Evolutionary conservation across 2,888 invertebrate species (phyloP), one percentile per base, ranked within the genome.

Genomic region (Strigamia transsilvanica): DNA sequence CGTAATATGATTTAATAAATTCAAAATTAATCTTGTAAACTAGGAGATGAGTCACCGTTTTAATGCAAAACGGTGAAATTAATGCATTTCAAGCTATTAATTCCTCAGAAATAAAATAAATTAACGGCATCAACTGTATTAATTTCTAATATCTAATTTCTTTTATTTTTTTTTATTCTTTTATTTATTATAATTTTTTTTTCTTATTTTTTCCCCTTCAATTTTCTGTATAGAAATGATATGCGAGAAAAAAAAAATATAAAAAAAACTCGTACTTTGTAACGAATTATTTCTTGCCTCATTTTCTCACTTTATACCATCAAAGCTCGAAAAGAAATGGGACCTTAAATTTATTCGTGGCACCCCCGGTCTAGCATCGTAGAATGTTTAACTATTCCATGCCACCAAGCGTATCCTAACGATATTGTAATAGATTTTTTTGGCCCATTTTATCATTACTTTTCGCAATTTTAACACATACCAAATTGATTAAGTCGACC

Each of bases 351-450:
- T 73, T 73, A 73, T 73, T 73, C 27, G 73, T 73, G 15, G 73
- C 73, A 73, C 27, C 73, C 32, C 23, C 73, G 73, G 73, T 73
- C 73, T 73, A 73, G 32, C 73, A 32, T 27, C 73, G 18, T 18
- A 73, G 73, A 23, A 73, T 73, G 73, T 73, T 73, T 73, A 73
- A 73, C 73, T 73, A 73, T 73, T 73, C 73, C 15, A 73, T 73
- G 27, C 73, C 73, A n/a, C 73, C 73, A 32, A 73, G 73, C 73
- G 73, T 73, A 32, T 73, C 73, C 27, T 73, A 73, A 73, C 32
- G 73, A 73, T 73, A 73, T 73, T 73, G 73, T 73, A 73, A 73
- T 73, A 73, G 73, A 73, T 73, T 73, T 73, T 38, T 73, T 73
- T 32, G 27, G 27, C 2, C 73, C 32, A 73, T 73, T 73, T 73